Evolutionary conservation across 2,888 invertebrate genomes (phyloP).

Genomic region (Halocaridina rubra): DNA sequence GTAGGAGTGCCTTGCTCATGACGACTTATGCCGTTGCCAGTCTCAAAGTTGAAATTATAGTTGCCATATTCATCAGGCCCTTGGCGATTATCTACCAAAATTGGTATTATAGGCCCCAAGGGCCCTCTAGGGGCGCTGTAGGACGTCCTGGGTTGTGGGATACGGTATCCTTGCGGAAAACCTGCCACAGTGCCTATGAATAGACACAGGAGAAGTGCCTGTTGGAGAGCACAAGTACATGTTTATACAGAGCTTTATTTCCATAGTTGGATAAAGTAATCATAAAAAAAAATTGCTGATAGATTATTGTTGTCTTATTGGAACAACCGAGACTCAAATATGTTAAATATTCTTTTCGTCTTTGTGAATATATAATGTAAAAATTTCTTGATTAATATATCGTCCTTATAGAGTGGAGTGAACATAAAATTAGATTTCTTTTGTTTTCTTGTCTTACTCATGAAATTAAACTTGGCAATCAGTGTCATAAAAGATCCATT

Average conservation of each 20-base stretch:
- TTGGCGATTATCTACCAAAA: constrained; percentile 43
- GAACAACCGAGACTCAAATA: too few species aligned
- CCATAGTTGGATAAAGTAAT: background rate
- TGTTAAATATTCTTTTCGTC: too few species aligned
- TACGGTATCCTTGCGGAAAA: background rate
- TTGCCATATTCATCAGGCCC: constrained; percentile 34
- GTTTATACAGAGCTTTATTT: too few species aligned
- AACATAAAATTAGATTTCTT: too few species aligned
- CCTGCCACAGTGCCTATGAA: background rate
- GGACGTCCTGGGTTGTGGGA: background rate
- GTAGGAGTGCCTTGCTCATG: constrained; percentile 38
- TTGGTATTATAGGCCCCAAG: constrained; percentile 24
- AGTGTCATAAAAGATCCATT: too few species aligned
- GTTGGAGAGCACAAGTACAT: too few species aligned
- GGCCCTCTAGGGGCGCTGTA: background rate
- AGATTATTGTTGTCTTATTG: too few species aligned
- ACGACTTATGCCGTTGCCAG: constrained; percentile 45
- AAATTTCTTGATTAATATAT: too few species aligned
- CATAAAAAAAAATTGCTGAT: background rate
- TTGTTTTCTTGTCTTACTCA: too few species aligned
- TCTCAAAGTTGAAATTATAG: constrained; percentile 54
- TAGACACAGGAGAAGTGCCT: background rate
- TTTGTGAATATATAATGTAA: too few species aligned
- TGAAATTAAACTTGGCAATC: too few species aligned
- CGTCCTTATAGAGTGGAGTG: too few species aligned